phyloP scores from a whole-genome alignment of 2,888 invertebrate species.

The Bellardia pandia region DNA sequence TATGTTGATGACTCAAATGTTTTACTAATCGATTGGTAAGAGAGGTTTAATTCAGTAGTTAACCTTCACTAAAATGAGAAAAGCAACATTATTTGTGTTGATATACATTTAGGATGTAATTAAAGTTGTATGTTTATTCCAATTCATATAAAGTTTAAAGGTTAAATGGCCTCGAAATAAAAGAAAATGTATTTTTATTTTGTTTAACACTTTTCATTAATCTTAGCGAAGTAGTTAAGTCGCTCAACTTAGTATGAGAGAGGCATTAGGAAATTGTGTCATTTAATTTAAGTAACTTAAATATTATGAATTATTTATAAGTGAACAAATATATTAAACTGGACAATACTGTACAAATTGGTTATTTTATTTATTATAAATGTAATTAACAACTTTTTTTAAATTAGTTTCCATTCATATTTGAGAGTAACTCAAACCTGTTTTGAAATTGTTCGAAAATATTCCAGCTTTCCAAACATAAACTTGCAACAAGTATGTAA shows the following conservation, averaged over 20 bases:
- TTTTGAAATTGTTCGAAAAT: not conserved
- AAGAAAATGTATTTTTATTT: not conserved
- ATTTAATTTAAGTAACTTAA: not conserved
- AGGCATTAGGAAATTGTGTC: not conserved
- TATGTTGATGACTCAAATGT: slow-evolving; percentile 61
- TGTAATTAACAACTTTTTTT: not conserved
- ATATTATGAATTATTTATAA: not conserved
- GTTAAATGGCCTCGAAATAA: slow-evolving; percentile 36
- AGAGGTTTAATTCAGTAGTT: slow-evolving; percentile 40
- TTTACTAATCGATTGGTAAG: slow-evolving; percentile 63
- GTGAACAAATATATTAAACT: too few species aligned
- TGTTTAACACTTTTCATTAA: slow-evolving; percentile 13
- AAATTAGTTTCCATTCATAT: not conserved
- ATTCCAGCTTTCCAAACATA: not conserved
- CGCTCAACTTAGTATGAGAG: not conserved
- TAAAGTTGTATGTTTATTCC: not conserved
- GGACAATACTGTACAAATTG: not conserved
- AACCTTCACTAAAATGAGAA: not conserved
- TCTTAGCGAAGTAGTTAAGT: not conserved
- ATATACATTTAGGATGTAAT: slow-evolving; percentile 1
- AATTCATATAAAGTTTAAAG: not conserved
- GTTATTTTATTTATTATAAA: not conserved
- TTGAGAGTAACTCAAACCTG: not conserved
- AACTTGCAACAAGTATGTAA: too few species aligned
- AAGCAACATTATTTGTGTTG: not conserved